Conservation (phyloP, 2,797 vertebrate species). For the Urocyon cinereoargenteus region DNA sequence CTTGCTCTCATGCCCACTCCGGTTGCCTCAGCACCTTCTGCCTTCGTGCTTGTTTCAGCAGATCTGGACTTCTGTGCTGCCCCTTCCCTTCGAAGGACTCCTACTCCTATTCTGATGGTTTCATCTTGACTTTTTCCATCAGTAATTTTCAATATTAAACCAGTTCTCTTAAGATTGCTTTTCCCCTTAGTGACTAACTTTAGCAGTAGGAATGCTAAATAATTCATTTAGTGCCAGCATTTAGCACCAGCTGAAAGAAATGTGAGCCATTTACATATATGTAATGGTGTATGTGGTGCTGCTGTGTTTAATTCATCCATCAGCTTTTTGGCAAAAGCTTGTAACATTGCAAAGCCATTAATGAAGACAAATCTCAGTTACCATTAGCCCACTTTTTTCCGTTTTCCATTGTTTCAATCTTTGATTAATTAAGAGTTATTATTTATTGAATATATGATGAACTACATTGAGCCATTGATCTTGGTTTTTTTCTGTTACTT, state of each 20-base stretch:
- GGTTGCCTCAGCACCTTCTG: accelerated
- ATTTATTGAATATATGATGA: constrained; percentile 10
- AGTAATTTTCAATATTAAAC: not conserved
- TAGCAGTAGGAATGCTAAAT: not conserved
- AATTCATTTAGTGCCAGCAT: not conserved
- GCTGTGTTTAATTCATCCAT: not conserved
- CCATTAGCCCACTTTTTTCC: not conserved
- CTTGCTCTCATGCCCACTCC: accelerated
- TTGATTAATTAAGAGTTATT: constrained; percentile 5
- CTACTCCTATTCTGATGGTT: not conserved
- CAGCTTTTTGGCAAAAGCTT: constrained; percentile 20
- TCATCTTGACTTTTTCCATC: not conserved
- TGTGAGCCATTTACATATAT: not conserved
- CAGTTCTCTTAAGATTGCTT: not conserved
- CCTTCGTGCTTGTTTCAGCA: not conserved
- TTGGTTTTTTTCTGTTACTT: not conserved
- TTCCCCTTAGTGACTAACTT: constrained; percentile 17
- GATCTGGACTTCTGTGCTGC: not conserved
- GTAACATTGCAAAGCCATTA: not conserved
- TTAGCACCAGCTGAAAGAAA: not conserved
- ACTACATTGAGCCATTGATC: not conserved
- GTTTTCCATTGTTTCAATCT: constrained; percentile 5
- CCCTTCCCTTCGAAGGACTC: not conserved
- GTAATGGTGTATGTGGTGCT: not conserved
- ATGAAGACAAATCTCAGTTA: constrained; percentile 40